Percentiles rank a stretch among this genome's conserved stretches.
Evolutionary conservation across 2,113 vertebrate genomes (phyloP).

Genomic region (Myrmophylax atrothorax): DNA sequence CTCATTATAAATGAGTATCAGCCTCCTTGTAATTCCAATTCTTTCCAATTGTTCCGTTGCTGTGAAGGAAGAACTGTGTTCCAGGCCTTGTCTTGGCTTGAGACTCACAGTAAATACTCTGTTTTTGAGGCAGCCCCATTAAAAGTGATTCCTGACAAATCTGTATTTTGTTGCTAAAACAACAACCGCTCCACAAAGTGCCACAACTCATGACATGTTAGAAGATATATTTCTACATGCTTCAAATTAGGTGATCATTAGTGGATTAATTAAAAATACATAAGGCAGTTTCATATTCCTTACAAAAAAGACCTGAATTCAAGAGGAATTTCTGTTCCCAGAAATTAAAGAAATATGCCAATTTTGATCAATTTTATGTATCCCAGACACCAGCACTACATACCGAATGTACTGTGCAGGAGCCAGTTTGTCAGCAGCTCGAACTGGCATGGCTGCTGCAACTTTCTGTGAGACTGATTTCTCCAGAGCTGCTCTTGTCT

Average conservation of each 20-base stretch:
- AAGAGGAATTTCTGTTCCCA: neutral
- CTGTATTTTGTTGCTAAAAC: neutral
- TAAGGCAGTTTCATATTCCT: neutral
- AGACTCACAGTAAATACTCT: neutral
- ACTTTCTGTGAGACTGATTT: slow-evolving; percentile 98
- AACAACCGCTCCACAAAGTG: neutral
- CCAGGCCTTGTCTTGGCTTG: neutral
- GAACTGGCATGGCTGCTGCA: slow-evolving; percentile 97
- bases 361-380: neutral
- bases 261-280: neutral
- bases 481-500: slow-evolving; percentile 90
- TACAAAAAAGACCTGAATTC: neutral
- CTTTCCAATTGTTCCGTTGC: neutral
- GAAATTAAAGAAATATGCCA: neutral
- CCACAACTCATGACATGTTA: neutral
- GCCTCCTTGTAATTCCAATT: neutral
- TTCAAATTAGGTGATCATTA: neutral
- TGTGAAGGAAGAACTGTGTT: neutral
- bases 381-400: neutral
- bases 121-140: neutral
- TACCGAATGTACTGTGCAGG: slow-evolving; percentile 98
- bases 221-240: neutral
- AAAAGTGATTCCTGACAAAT: neutral
- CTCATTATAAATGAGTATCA: neutral
- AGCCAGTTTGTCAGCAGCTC: slow-evolving; percentile 96